Evolutionary conservation across 2,888 invertebrate genomes (phyloP).

Genomic region (Agrochola lychnidis): DNA sequence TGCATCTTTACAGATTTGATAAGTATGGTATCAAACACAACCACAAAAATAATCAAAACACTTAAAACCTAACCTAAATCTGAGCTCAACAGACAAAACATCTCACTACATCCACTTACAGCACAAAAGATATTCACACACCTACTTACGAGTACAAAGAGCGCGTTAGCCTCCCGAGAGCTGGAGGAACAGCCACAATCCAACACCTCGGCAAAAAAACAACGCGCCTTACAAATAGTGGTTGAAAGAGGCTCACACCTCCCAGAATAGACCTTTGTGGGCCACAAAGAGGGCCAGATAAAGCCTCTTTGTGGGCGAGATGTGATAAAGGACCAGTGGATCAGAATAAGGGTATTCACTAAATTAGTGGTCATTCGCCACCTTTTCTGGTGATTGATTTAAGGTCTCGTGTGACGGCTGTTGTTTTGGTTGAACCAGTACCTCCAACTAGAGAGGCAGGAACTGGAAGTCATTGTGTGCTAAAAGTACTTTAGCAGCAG

Average conservation of each 20-base stretch:
- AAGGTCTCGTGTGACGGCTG: slow-evolving; percentile 37
- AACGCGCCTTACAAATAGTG: slow-evolving; percentile 55
- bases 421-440: slow-evolving; percentile 29
- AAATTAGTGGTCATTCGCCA: slow-evolving; percentile 69
- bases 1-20: neutral
- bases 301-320: slow-evolving; percentile 67
- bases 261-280: slow-evolving; percentile 74
- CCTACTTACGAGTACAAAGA: slow-evolving; percentile 57
- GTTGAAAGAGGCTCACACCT: slow-evolving; percentile 76
- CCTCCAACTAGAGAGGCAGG: too few species aligned
- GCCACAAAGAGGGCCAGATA: slow-evolving; percentile 72
- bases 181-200: slow-evolving; percentile 52
- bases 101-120: slow-evolving; percentile 45
- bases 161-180: slow-evolving; percentile 33
- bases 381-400: slow-evolving; percentile 58
- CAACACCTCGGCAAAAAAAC: slow-evolving; percentile 66
- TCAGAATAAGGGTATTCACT: slow-evolving; percentile 65
- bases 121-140: slow-evolving; percentile 64
- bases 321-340: slow-evolving; percentile 60
- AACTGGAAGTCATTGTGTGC: neutral
- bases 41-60: slow-evolving; percentile 23
- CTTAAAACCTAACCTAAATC: slow-evolving; percentile 15
- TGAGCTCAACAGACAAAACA: slow-evolving; percentile 35
- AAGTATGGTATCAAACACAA: slow-evolving; percentile 9
- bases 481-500: neutral